Base-by-base conservation (phyloP, 2,888 invertebrate species). In the Coelinius sp. region DNA sequence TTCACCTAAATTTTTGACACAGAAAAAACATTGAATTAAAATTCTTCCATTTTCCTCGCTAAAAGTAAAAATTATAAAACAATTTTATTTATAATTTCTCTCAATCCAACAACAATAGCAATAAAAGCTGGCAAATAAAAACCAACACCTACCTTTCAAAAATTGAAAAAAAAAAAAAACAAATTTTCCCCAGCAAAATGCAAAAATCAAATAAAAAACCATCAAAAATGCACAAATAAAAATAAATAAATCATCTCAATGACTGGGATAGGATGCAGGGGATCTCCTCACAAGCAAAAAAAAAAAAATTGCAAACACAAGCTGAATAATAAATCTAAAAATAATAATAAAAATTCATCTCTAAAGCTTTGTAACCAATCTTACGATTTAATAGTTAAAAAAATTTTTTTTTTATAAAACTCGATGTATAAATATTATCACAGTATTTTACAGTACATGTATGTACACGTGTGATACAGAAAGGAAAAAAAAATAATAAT, bases 381-480 rank as follows among this genome's bases (percentile, higher is more conserved):
- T 69, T 75, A 74, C 73, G 71, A 70, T 77, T 75, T 65, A 76
- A 75, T 78, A 74, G 75, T 76, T 78, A 75, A 78, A 75, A 69
- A 67, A 73, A 70, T 62, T n/a, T n/a, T n/a, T n/a, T n/a, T n/a
- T n/a, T n/a, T 74, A 74, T 76, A 70, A 74, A 69, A 67, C 75
- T 68, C 71, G 74, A 74, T 74, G 82, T 85, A 85, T 85, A 85
- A 85, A 85, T 85, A 85, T 85, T 85, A 85, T 85, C 85, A 85
- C 85, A 85, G 85, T 85, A 85, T 85, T 84, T 84, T 85, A 85
- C 85, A 85, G 81, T 85, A 85, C 81, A 82, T 74, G 63, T 85
- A 85, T 85, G 83, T 85, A 85, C 84, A 85, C 79, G 79, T 81
- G 82, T 83, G 80, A 83, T 81, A 82, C 81, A 81, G 79, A 71